Percentiles rank a stretch among this genome's conserved stretches.
Conservation (phyloP, 2,888 invertebrate genomes). For the Tachystola acroxantha region DNA sequence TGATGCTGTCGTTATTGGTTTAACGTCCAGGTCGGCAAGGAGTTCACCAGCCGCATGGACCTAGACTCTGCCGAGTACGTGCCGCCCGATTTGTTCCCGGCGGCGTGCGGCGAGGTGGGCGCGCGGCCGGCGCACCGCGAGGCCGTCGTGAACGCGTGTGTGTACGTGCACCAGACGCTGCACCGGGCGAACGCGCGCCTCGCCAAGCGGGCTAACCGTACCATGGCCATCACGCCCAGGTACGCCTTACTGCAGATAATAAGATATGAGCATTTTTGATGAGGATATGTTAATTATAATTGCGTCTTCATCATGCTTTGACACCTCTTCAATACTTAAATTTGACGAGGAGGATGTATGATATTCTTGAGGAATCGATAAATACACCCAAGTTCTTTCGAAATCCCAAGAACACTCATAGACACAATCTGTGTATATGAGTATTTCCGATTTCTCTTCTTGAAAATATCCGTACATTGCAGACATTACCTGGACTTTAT, state of each 20-base stretch:
- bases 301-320: too few species aligned
- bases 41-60: constrained; percentile 97
- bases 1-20: too few species aligned
- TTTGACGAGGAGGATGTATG: too few species aligned
- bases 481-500: constrained; percentile 99
- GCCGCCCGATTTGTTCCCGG: constrained; percentile 93
- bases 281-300: too few species aligned
- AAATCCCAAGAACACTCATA: too few species aligned
- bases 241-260: constrained; percentile 24
- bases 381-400: too few species aligned
- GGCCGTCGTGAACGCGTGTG: constrained; percentile 99
- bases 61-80: constrained; percentile 92
- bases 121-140: constrained; percentile 91
- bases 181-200: constrained; percentile 95
- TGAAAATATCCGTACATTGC: too few species aligned
- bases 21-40: constrained; percentile 96
- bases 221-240: constrained; percentile 98
- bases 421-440: too few species aligned
- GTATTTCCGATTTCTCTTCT: too few species aligned
- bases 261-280: too few species aligned
- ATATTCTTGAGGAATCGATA: too few species aligned
- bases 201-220: constrained; percentile 94
- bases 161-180: constrained; percentile 98
- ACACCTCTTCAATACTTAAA: too few species aligned
- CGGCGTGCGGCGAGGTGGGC: constrained; percentile 87